Evolutionary conservation across 2,888 invertebrate genomes (phyloP).

Genomic region (Clostera curtula): DNA sequence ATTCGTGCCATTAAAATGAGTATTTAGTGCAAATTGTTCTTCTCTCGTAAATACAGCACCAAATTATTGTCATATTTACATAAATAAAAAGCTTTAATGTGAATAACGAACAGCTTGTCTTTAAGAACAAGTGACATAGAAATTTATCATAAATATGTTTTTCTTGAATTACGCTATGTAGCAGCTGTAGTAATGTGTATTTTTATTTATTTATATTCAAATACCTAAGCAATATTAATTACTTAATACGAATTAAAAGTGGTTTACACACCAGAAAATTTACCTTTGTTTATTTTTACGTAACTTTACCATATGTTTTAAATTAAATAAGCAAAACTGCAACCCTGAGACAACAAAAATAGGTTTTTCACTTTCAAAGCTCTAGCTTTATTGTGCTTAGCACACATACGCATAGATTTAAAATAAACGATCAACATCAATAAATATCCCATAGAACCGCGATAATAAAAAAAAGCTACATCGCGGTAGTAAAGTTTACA

Average conservation of each 20-base stretch:
- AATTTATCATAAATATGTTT: constrained; percentile 29
- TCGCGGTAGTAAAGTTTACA: too few species aligned
- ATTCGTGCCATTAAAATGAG: too few species aligned
- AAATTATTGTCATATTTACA: too few species aligned
- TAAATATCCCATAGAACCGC: too few species aligned
- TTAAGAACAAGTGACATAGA: constrained; percentile 18
- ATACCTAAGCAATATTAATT: constrained; percentile 66
- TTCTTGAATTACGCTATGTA: constrained; percentile 48
- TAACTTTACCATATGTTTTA: background rate
- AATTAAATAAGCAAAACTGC: background rate
- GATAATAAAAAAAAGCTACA: too few species aligned
- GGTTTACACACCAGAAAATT: constrained; percentile 43
- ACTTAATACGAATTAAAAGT: constrained; percentile 57
- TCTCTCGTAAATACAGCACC: too few species aligned
- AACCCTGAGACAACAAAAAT: too few species aligned
- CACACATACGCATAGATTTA: too few species aligned
- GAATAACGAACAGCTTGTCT: constrained; percentile 23
- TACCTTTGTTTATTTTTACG: constrained; percentile 21
- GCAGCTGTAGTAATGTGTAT: constrained; percentile 53
- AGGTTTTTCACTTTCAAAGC: too few species aligned
- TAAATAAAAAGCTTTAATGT: constrained; percentile 22
- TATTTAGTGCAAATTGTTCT: too few species aligned
- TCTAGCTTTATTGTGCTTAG: too few species aligned
- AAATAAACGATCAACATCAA: too few species aligned
- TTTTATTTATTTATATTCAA: constrained; percentile 67